These are phyloP conservation scores for Scolopax bukidnonensis DNA, from an alignment of 2,797 vertebrate species.

Conservation along the genomic window DNA sequence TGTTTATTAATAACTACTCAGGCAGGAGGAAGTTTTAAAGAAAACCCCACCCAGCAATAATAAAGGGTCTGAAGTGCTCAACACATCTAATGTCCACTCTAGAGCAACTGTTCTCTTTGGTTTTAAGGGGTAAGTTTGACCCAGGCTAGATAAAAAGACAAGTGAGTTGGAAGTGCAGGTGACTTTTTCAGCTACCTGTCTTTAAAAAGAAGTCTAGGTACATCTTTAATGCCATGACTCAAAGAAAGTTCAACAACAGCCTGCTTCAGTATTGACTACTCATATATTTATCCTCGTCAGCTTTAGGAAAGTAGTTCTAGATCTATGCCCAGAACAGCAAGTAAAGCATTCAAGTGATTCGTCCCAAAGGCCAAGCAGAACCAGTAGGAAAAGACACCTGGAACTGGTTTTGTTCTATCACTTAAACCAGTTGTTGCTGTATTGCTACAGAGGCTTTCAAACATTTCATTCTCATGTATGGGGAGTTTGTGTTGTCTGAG, in stretches of 20 bases:
- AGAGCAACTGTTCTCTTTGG: background rate
- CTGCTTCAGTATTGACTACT: background rate
- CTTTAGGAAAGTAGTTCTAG: background rate
- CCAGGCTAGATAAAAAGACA: background rate
- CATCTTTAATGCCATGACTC: background rate
- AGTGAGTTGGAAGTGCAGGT: background rate
- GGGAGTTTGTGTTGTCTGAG: background rate
- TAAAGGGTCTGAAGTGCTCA: background rate
- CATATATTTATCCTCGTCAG: too few species aligned
- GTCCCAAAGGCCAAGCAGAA: background rate
- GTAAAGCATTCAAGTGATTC: background rate
- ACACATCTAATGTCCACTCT: background rate
- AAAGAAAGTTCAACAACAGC: background rate
- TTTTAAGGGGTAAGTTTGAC: background rate
- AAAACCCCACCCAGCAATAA: background rate
- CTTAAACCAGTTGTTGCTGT: background rate
- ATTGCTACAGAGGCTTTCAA: background rate
- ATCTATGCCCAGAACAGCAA: background rate
- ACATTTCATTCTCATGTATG: accelerated
- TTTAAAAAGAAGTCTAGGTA: background rate
- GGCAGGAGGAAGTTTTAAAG: background rate
- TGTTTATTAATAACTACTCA: background rate
- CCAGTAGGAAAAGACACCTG: background rate
- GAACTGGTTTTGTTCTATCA: background rate
- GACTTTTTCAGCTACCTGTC: background rate